Conservation (phyloP, 2,113 vertebrate genomes). For the Gymnorhina tibicen region DNA sequence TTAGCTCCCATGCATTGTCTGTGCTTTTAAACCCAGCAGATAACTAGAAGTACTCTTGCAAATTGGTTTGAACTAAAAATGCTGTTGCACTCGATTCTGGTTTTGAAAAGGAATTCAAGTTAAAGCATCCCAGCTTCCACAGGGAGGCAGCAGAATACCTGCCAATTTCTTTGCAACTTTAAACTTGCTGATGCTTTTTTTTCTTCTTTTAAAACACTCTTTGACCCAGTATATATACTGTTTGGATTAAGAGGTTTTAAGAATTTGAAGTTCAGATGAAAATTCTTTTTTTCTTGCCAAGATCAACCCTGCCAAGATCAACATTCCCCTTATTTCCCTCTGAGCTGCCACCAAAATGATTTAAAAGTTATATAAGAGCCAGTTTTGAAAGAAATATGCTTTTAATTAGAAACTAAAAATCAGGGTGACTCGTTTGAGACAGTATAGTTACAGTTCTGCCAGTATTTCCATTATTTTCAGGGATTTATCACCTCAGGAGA, state of each 20-base stretch:
- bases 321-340: constrained; percentile 26
- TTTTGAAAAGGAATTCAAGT: neutral
- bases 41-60: neutral
- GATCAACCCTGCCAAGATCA: constrained; percentile 27
- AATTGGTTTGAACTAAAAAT: neutral
- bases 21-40: neutral
- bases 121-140: constrained; percentile 26
- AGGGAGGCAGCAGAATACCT: constrained; percentile 63
- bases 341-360: constrained; percentile 35
- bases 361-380: constrained; percentile 8
- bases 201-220: neutral
- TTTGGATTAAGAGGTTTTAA: constrained; percentile 24
- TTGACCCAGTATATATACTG: neutral
- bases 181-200: neutral
- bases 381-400: constrained; percentile 48
- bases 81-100: neutral
- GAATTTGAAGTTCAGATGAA: constrained; percentile 25
- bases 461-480: constrained; percentile 31
- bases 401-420: constrained; percentile 52
- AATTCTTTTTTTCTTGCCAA: constrained; percentile 24
- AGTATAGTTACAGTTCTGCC: neutral
- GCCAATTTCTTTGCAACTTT: neutral
- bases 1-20: neutral
- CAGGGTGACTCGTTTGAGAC: neutral
- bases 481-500: constrained; percentile 27